Conservation (phyloP, 2,113 vertebrate genomes). For the Osmerus eperlanus region DNA sequence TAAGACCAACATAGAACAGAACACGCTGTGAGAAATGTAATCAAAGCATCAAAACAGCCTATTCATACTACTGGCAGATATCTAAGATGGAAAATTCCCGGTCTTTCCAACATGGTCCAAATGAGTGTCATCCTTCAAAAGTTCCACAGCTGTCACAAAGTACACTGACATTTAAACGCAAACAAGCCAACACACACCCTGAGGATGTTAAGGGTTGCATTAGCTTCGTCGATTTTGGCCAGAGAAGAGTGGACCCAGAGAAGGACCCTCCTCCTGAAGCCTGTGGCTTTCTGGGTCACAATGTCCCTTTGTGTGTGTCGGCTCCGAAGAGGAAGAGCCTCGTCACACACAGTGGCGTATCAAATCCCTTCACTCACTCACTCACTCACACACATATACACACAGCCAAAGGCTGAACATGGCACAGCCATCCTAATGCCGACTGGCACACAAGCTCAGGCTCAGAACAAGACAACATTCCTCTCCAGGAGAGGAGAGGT, state of each 20-base stretch:
- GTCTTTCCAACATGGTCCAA: no score
- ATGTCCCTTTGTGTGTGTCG: conserved; percentile 64
- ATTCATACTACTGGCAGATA: no score
- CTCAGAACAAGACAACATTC: no score
- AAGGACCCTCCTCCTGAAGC: conserved; percentile 63
- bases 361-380: conserved; percentile 57
- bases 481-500: no score
- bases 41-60: no score
- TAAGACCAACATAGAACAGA: no score
- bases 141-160: no score
- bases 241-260: conserved; percentile 32
- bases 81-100: no score
- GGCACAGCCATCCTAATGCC: conserved; percentile 19
- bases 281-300: conserved; percentile 57
- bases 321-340: conserved; percentile 59
- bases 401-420: conserved; percentile 16
- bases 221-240: neutral
- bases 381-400: conserved; percentile 22
- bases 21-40: no score
- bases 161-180: neutral
- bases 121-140: no score
- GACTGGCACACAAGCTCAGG: no score
- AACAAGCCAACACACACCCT: neutral
- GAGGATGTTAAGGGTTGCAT: conserved; percentile 26
- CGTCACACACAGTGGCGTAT: conserved; percentile 58